These are phyloP conservation scores for Neomorphus geoffroyi DNA, from an alignment of 2,797 vertebrate genomes.

Conservation along the genomic window DNA sequence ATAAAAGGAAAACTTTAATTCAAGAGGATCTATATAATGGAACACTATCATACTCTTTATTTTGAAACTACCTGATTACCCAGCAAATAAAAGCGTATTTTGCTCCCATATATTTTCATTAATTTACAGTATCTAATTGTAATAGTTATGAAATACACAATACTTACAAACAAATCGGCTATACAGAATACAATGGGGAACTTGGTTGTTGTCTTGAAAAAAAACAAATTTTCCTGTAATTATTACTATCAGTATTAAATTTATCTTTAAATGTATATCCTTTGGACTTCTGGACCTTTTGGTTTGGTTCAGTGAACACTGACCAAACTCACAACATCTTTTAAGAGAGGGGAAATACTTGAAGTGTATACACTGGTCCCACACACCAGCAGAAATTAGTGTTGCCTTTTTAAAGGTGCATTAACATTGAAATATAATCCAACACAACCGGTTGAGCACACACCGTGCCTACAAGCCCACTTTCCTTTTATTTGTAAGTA, in stretches of 20 bases:
- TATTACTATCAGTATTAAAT: neutral
- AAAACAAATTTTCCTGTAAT: neutral
- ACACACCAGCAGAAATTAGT: neutral
- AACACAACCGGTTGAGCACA: neutral
- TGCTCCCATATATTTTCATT: neutral
- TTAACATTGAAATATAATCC: neutral
- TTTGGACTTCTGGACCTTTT: neutral
- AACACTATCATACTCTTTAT: neutral
- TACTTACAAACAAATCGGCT: neutral
- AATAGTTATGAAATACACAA: neutral
- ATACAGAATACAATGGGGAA: neutral
- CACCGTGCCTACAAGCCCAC: neutral
- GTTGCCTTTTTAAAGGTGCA: constrained; percentile 20
- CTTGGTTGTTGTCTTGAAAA: neutral
- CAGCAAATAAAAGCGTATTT: neutral
- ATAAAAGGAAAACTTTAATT: neutral
- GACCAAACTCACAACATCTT: neutral
- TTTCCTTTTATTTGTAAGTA: neutral
- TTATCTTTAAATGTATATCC: neutral
- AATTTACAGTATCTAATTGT: neutral
- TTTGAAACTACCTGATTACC: neutral
- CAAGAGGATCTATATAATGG: neutral
- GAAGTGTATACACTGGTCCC: neutral
- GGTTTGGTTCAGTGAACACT: neutral
- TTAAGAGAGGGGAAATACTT: neutral